Percentiles rank a stretch among this genome's conserved stretches.
Conservation (phyloP, 2,888 invertebrate genomes). For the Phlogophora meticulosa region DNA sequence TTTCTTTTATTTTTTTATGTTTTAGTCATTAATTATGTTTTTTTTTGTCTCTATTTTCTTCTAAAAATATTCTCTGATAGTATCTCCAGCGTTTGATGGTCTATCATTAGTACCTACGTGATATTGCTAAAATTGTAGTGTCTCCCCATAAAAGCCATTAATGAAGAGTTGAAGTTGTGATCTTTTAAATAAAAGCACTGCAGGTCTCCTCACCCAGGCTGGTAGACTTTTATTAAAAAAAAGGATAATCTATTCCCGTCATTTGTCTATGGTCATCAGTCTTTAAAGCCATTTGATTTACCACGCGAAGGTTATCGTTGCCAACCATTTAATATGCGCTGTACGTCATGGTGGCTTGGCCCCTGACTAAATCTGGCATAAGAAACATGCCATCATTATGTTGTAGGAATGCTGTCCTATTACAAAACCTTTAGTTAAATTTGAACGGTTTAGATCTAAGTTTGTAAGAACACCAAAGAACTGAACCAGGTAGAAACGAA, state of each 20-base stretch:
- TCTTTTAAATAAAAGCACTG: not conserved
- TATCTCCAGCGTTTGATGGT: no score
- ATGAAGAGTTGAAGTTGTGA: not conserved
- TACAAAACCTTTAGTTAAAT: not conserved
- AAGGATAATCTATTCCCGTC: not conserved
- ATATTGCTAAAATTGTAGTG: no score
- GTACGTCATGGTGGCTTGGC: constrained; percentile 35
- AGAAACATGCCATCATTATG: constrained; percentile 14
- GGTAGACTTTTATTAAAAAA: not conserved
- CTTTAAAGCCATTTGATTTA: not conserved
- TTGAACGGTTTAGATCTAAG: not conserved
- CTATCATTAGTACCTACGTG: no score
- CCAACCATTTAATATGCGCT: constrained; percentile 38
- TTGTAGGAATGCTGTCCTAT: not conserved
- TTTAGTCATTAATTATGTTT: no score
- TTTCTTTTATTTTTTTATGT: no score
- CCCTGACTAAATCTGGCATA: constrained; percentile 33
- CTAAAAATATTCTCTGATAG: no score
- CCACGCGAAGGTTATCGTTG: constrained; percentile 16
- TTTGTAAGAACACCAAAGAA: not conserved
- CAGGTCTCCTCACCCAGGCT: no score
- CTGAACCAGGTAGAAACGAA: no score
- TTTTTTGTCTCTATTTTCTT: no score
- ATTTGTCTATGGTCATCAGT: constrained; percentile 6
- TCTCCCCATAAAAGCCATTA: no score